phyloP scores from a whole-genome alignment of 2,888 invertebrate genomes.

The Megalurothrips usitatus region DNA sequence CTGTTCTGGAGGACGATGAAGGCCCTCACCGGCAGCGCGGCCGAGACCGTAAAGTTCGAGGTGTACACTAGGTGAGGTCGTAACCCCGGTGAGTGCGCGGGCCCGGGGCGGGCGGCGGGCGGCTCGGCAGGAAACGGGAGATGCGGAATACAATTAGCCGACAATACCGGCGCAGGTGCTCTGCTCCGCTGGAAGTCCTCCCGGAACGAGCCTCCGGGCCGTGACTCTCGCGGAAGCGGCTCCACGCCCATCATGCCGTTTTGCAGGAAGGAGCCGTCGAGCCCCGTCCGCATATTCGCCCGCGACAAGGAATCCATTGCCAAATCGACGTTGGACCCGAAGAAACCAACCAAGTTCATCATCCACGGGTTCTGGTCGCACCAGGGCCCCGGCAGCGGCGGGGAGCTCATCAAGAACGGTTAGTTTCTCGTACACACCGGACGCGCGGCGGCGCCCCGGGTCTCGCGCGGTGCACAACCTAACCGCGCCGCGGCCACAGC shows the following conservation, averaged over 20 bases:
- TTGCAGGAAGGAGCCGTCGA: too few relatives aligned
- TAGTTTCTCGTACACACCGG: neutral
- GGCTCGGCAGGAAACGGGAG: too few relatives aligned
- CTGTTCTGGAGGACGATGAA: neutral
- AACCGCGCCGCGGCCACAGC: conserved; percentile 48
- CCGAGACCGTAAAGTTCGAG: neutral
- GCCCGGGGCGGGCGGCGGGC: too few relatives aligned
- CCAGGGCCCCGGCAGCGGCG: neutral
- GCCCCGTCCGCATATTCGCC: conserved; percentile 45
- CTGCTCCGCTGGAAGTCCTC: too few relatives aligned
- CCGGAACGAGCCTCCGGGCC: too few relatives aligned
- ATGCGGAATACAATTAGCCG: neutral
- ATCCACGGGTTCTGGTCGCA: conserved; percentile 51
- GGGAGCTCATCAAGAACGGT: neutral
- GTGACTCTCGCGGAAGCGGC: too few relatives aligned
- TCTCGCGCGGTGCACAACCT: too few relatives aligned
- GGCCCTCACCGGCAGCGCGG: neutral
- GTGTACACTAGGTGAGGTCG: neutral
- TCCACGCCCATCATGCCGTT: too few relatives aligned
- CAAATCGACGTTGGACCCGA: conserved; percentile 48
- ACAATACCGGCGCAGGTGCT: neutral
- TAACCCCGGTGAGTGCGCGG: too few relatives aligned
- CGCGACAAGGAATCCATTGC: conserved; percentile 49
- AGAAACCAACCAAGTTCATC: conserved; percentile 50
- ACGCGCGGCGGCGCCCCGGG: too few relatives aligned